Evolutionary conservation across 2,113 vertebrate genomes (phyloP), one percentile per base, ranked within the genome.

Genomic region (Calyptommatus sinebrachiatus): DNA sequence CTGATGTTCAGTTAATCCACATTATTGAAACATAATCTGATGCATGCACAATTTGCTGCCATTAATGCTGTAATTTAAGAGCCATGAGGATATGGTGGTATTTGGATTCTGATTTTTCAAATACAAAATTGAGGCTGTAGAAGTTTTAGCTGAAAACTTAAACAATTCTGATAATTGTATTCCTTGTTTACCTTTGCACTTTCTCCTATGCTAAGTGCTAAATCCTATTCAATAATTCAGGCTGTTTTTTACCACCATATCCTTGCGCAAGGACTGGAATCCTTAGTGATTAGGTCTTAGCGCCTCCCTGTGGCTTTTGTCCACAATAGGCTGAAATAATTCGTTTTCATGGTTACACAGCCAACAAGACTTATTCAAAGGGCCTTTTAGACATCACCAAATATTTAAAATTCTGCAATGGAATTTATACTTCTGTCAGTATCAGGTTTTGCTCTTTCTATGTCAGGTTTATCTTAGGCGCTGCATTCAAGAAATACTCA

Each of bases 251-350:
- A 78, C 22, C 21, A 41, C 35, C 35, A 41, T 41, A 41, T 41
- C 35, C 35, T 41, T 41, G 35, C 35, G 5, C 35, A 41, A 41
- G 35, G 35, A 41, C 35, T 41, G 35, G 35, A 41, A 41, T 41
- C 35, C 35, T 69, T 60, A 76, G 26, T 16, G 18, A 22, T 45
- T 74, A n/a, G 50, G 21, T 28, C 35, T 69, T 70, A 14, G 26
- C 14, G 48, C 72, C 79, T 46, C 73, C 79, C 75, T 26, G 79
- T 11, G 79, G 50, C 53, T 7, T 28, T 68, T 46, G 29, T 78
- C 53, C 8, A 31, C 22, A 45, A 10, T 8, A 20, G 28, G n/a
- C 9, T 20, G 24, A n/a, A 31, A 68, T n/a, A 12, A 46, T 20
- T 4, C n/a, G 10, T 53, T 12, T 68, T 28, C 7, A 11, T 24